Base-by-base conservation (phyloP, 2,113 vertebrate genomes). In the Corythoichthys haematopterus region DNA sequence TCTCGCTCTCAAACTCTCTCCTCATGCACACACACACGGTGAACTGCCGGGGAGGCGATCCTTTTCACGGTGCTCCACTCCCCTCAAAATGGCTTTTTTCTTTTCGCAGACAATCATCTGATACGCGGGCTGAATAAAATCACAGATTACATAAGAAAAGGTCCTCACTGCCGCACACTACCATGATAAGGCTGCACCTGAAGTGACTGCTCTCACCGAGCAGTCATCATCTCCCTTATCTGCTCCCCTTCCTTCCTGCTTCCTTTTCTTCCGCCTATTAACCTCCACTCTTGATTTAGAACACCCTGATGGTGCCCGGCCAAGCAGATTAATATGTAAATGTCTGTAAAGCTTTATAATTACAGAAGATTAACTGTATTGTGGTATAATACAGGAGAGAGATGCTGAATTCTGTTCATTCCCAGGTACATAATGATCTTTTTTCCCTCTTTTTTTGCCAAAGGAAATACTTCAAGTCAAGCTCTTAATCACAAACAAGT, bases 31-130 rank as follows among this genome's bases (percentile, higher is more conserved):
- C 20, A 33, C 28, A 33, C 52, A 12, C 52, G 90, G 90, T 88
- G 88, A 91, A 90, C 91, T 90, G 90, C 88, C 76, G 88, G 78
- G 81, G 81, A 88, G 88, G 85, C 87, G 80, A 89, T 91, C 89
- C 90, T 87, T 88, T 88, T 92, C 89, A 88, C 87, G 85, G 79
- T 80, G 87, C 89, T 11, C 87, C 84, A 85, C 88, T 89, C 84
- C 88, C 85, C 86, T 85, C 87, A 90, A 94, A 94, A 75, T 93
- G 89, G 86, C 84, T 91, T 91, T 91, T 56, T 94, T 93, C 91
- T 93, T 91, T 90, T 88, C 85, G 80, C 91, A 92, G 93, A 91
- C 91, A 93, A 92, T 96, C 94, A 93, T 91, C 88, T 88, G 76
- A 85, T 84, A 77, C 83, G 78, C 82, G 60, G 74, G 89, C 84